Base-by-base conservation (phyloP, 1,140 invertebrate genomes). In the Lepidurus packardi region DNA sequence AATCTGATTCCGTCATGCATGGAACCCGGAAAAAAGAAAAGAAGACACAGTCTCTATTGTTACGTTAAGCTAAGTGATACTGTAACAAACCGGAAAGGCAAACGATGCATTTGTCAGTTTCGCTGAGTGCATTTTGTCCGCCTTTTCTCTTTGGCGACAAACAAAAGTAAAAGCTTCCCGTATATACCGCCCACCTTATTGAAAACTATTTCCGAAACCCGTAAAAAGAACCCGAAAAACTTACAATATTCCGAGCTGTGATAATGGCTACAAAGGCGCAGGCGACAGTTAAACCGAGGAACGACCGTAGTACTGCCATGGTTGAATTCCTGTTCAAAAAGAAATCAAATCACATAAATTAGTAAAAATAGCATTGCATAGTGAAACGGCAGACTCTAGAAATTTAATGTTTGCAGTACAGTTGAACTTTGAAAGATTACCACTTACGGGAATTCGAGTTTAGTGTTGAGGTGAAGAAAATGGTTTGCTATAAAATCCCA, bases 1-100 rank as follows among this genome's bases (percentile, higher is more conserved):
- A 65, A 65, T 65, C 53, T 65, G 53, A 65, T 65, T 65, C 53
- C 6, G 53, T 65, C 53, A 65, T 65, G 53, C 53, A 65, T 65
- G 53, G 53, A 7, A 65, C 6, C 53, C 53, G 13, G 53, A 16
- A 65, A 16, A 13, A n/a, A 21, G 6, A 65, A 65, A 13, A n/a
- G 53, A 65, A 65, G 16, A 13, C 13, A 65, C 47, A 1, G n/a
- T 65, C 53, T 65, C 53, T 65, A 65, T 65, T 65, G 53, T 65
- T 65, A 65, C 13, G 16, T 21, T 13, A 65, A 65, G 21, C 9
- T 21, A 65, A 65, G 21, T 65, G 13, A 13, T 16, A 65, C 53
- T 65, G 53, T 65, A 13, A 65, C 53, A 7, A 16, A 47, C 8
- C 16, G 53, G 21, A 65, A 65, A 9, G 6, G 53, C 6, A 65